A percentile compares a stretch with the other conserved stretches of the same genome.
These are phyloP conservation scores for Dynastes hyllus DNA, from an alignment of 2,888 invertebrate genomes.

Conservation along the genomic window DNA sequence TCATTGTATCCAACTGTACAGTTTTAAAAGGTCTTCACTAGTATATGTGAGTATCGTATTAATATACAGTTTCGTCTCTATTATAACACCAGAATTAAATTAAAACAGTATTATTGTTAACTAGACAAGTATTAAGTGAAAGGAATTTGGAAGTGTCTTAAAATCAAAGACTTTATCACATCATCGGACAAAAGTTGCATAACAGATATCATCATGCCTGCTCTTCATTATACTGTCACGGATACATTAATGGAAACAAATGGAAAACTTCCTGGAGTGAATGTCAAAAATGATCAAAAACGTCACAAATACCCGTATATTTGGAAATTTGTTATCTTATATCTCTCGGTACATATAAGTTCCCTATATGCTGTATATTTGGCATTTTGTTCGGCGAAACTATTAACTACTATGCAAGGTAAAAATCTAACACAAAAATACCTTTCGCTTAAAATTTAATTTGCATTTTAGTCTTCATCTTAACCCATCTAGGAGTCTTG, in stretches of 20 bases:
- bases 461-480: constrained; percentile 76
- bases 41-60: no score
- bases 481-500: constrained; percentile 76
- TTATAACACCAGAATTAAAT: no score
- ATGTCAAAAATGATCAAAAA: constrained; percentile 55
- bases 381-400: constrained; percentile 82
- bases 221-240: constrained; percentile 61
- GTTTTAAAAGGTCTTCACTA: no score
- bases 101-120: no score
- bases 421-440: constrained; percentile 60
- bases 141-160: no score
- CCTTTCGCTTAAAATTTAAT: no score
- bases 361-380: constrained; percentile 79
- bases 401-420: constrained; percentile 83
- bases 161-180: no score
- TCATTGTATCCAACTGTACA: no score
- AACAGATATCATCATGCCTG: no score
- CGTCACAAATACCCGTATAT: constrained; percentile 69
- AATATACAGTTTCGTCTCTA: no score
- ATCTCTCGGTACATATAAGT: constrained; percentile 80
- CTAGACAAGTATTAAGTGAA: no score
- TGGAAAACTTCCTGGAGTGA: constrained; percentile 68
- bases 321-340: constrained; percentile 86
- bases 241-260: constrained; percentile 80
- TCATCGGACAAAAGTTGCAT: no score